Base-by-base conservation (phyloP, 2,888 invertebrate genomes). In the Syrphus vitripennis region DNA sequence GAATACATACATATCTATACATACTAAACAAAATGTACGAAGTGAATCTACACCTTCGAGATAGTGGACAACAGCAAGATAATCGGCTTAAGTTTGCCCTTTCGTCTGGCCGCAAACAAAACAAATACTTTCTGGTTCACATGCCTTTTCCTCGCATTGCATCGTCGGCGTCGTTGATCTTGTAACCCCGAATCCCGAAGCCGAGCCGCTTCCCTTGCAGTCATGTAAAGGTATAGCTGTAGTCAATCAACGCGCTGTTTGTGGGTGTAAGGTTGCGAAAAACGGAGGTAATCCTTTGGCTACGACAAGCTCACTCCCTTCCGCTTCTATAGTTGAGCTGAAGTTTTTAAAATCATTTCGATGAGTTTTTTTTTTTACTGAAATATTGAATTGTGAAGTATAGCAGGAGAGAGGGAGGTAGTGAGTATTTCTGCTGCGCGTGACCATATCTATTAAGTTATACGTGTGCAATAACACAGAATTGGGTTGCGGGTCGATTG, bases 61-160 rank as follows among this genome's bases (percentile, higher is more conserved):
- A 57, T 70, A 81, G 72, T 81, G 74, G 81, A 81, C 86, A 81
- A 86, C 72, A 86, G 78, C 77, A 86, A 78, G 86, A 70, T 86
- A 86, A 86, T 86, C 86, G 86, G 86, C 77, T 86, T 86, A 86
- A 82, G 81, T 86, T 86, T 86, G 81, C 86, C 86, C 86, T 86
- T 86, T 86, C 81, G 86, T 70, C 81, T 81, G 82, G 81, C 77
- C 81, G 61, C 86, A 86, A 81, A 82, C 86, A 86, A 86, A 86
- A 82, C 86, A 86, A 82, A 86, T 86, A 86, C 86, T 81, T 82
- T 86, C 81, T 78, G 86, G 77, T 77, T 81, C 74, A 76, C 81
- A 82, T 82, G 63, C 69, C 77, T 63, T 67, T 76, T 48, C 42
- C 59, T 75, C 53, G 31, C 37, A 12, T 14, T 19, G 50, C 4